phyloP scores from a whole-genome alignment of 64 coral and sea anemone genomes.

The Montipora efflorescens region DNA sequence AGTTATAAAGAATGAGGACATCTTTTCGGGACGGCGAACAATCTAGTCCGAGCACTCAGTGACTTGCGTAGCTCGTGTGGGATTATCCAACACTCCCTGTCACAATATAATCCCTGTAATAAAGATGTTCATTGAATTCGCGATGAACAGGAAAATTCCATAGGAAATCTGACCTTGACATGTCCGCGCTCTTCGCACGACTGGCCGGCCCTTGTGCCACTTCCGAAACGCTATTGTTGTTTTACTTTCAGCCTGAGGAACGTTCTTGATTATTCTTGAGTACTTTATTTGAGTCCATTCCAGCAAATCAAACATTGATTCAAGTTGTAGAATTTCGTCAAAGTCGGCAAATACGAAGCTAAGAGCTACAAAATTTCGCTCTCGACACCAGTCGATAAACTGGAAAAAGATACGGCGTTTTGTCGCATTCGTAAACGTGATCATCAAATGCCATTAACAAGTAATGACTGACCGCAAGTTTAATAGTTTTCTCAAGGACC shows the following conservation, averaged over 20 bases:
- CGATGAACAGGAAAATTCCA: neutral
- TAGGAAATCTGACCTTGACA: neutral
- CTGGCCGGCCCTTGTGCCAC: neutral
- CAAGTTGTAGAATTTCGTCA: neutral
- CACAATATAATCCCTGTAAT: neutral
- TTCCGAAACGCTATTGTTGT: neutral
- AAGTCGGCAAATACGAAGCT: neutral
- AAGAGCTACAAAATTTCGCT: neutral
- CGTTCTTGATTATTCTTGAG: neutral
- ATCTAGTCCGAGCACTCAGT: neutral
- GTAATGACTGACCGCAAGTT: slow-evolving; percentile 30
- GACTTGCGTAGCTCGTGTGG: too few species aligned
- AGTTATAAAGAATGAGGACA: too few species aligned
- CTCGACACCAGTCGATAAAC: neutral
- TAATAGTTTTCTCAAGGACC: slow-evolving; percentile 1
- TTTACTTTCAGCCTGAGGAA: neutral
- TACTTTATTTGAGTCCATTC: slow-evolving; percentile 1
- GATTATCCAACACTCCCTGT: neutral
- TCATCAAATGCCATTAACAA: neutral
- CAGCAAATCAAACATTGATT: neutral
- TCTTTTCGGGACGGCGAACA: neutral
- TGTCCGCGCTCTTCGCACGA: neutral
- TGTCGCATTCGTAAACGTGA: neutral
- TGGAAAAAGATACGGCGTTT: neutral
- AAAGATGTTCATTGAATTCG: neutral